A percentile compares a stretch with the other conserved stretches of the same genome.
phyloP scores from a whole-genome alignment of 92 coral and sea anemone genomes.

The Parazoanthus atlanticus region DNA sequence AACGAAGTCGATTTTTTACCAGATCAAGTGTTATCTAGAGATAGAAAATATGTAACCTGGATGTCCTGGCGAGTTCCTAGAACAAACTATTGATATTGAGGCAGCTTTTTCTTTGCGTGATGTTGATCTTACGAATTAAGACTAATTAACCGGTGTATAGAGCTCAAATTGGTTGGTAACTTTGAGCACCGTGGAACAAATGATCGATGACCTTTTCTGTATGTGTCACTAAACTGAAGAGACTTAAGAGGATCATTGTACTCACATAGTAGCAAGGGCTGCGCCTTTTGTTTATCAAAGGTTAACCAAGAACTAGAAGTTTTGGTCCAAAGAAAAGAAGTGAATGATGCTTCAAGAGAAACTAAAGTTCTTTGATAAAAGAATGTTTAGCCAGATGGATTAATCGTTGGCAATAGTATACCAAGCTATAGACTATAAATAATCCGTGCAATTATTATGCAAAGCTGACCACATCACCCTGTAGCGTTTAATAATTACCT shows the following conservation, averaged over 20 bases:
- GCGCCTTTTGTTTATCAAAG: background rate
- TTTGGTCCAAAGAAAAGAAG: background rate
- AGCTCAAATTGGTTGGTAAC: constrained; percentile 20
- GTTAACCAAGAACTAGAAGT: background rate
- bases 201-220: constrained; percentile 32
- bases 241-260: background rate
- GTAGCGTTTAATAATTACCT: background rate
- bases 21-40: background rate
- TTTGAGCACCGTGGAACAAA: constrained; percentile 34
- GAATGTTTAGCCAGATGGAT: background rate
- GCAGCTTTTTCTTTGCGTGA: constrained; percentile 28
- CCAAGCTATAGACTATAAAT: background rate
- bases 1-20: background rate
- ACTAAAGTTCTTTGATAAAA: background rate
- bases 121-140: constrained; percentile 31
- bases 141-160: constrained; percentile 21
- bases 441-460: background rate
- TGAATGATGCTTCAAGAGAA: background rate
- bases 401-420: background rate
- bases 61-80: background rate
- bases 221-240: constrained; percentile 38
- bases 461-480: background rate
- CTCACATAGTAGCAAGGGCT: background rate
- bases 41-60: background rate
- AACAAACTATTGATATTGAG: background rate